Conservation (phyloP, 2,888 invertebrate genomes). For the Plagodis pulveraria region DNA sequence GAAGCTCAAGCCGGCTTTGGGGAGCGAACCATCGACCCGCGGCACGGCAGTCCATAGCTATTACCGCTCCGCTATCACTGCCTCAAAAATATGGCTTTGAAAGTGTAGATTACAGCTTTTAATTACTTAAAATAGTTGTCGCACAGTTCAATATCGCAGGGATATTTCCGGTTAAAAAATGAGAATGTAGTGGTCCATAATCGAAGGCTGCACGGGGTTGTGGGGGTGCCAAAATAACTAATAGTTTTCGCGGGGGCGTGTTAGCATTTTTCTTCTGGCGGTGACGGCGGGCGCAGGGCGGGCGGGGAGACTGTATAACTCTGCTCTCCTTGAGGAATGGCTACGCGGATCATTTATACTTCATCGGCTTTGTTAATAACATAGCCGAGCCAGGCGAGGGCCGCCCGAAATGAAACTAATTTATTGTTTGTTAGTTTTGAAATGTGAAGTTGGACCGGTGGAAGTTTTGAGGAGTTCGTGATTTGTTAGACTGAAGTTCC, state of each 20-base stretch:
- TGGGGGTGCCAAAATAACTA: constrained; percentile 84
- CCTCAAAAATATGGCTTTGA: too few relatives aligned
- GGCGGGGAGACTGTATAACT: constrained; percentile 58
- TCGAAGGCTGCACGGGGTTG: constrained; percentile 64
- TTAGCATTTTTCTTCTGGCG: constrained; percentile 85
- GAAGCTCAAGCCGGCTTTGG: too few relatives aligned
- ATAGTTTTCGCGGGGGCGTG: constrained; percentile 85
- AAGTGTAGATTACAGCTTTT: too few relatives aligned
- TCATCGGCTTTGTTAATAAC: constrained; percentile 78
- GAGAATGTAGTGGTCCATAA: constrained; percentile 65
- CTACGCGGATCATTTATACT: constrained; percentile 82
- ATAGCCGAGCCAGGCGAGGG: constrained; percentile 14
- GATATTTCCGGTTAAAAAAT: constrained; percentile 39
- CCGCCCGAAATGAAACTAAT: constrained; percentile 30
- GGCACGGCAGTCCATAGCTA: too few relatives aligned
- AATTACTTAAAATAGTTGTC: not conserved
- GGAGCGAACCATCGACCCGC: too few relatives aligned
- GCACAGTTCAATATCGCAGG: constrained; percentile 28
- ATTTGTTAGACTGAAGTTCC: constrained; percentile 10
- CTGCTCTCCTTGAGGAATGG: constrained; percentile 76
- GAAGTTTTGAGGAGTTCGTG: constrained; percentile 31
- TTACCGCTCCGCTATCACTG: too few relatives aligned
- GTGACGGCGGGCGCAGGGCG: constrained; percentile 68
- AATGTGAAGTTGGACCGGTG: constrained; percentile 20
- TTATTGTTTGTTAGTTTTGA: constrained; percentile 40